Evolutionary conservation across 2,888 invertebrate genomes (phyloP).

Genomic region (Acleris literana): DNA sequence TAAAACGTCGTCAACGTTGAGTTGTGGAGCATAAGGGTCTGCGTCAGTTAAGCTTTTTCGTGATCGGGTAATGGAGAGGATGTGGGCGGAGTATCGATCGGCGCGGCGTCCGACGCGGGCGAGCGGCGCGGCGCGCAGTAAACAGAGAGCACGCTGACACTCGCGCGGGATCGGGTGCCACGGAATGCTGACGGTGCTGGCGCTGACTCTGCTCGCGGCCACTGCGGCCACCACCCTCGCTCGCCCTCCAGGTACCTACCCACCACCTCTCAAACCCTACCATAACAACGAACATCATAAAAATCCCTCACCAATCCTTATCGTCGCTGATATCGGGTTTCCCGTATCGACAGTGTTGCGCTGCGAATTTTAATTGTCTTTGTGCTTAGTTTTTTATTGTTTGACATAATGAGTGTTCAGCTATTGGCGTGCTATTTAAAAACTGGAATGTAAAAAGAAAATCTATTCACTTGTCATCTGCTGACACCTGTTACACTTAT

Average conservation of each 20-base stretch:
- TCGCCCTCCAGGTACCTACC: constrained; percentile 60
- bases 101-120: constrained; percentile 52
- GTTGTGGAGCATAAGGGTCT: not conserved
- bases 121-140: constrained; percentile 51
- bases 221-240: constrained; percentile 59
- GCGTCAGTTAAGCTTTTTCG: constrained; percentile 31
- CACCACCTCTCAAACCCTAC: constrained; percentile 35
- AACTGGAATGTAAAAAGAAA: not conserved
- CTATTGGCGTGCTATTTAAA: not conserved
- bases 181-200: constrained; percentile 61
- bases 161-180: constrained; percentile 44
- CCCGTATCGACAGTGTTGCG: constrained; percentile 42
- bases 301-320: constrained; percentile 25
- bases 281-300: constrained; percentile 16
- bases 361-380: constrained; percentile 39
- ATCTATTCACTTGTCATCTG: constrained; percentile 25
- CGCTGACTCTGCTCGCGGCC: constrained; percentile 50
- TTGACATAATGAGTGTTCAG: not conserved
- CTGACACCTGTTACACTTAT: constrained; percentile 57
- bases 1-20: not conserved
- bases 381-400: constrained; percentile 2
- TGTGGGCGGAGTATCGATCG: constrained; percentile 81
- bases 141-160: constrained; percentile 56
- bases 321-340: constrained; percentile 48
- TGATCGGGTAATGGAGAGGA: constrained; percentile 48